Evolutionary conservation across 2,113 vertebrate species (phyloP).

Genomic region (Mormyrus iriodes): DNA sequence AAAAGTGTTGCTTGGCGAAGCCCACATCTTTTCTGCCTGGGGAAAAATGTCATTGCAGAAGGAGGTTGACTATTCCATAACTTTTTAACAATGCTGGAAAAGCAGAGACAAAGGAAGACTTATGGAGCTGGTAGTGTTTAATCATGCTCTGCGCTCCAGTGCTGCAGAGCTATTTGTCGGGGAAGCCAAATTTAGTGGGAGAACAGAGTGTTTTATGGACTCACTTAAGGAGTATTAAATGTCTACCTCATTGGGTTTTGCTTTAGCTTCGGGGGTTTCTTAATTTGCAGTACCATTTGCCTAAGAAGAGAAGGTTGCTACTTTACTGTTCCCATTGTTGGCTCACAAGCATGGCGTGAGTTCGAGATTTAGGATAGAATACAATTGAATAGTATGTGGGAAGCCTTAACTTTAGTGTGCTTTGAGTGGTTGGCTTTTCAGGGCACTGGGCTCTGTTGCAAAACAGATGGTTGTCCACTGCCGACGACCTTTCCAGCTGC

Average conservation of each 20-base stretch:
- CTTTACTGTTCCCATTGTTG: background rate
- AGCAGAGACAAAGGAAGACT: constrained; percentile 22
- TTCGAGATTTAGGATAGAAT: constrained; percentile 15
- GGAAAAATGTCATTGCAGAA: constrained; percentile 32
- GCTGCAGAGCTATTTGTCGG: constrained; percentile 20
- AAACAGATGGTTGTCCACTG: background rate
- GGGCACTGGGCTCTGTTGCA: background rate
- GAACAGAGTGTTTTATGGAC: constrained; percentile 41
- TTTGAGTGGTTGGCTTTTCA: background rate
- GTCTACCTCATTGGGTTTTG: background rate
- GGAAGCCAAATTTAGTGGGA: constrained; percentile 37
- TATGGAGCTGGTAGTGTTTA: constrained; percentile 36
- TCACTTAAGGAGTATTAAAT: constrained; percentile 29
- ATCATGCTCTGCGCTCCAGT: constrained; percentile 38
- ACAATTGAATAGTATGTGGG: background rate
- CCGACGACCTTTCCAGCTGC: constrained; percentile 16
- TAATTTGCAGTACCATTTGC: constrained; percentile 8
- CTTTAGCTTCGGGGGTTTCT: background rate
- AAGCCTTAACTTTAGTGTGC: background rate
- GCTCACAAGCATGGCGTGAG: constrained; percentile 8
- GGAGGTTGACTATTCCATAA: constrained; percentile 20
- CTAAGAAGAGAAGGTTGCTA: background rate
- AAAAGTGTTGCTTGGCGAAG: constrained; percentile 48
- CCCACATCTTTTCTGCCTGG: constrained; percentile 40
- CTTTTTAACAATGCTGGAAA: constrained; percentile 20